Conservation (phyloP, 2,888 invertebrate species). For the Acanthoscelides obtectus region DNA sequence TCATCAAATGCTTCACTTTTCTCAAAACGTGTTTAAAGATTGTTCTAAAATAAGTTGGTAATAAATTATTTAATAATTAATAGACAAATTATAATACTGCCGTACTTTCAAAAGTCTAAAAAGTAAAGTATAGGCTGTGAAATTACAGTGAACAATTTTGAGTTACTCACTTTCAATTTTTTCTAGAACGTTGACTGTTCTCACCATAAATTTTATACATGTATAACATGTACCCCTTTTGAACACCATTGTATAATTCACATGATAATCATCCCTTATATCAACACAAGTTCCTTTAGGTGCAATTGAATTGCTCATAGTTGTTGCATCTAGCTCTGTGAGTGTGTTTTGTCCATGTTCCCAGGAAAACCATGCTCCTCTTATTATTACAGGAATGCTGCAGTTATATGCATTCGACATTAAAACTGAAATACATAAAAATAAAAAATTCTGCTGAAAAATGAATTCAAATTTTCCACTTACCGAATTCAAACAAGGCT, state of each 20-base stretch:
- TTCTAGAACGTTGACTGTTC: conserved; percentile 84
- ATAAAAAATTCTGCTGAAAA: not conserved
- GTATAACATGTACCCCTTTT: conserved; percentile 68
- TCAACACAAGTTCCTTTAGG: conserved; percentile 66
- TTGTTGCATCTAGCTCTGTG: conserved; percentile 75
- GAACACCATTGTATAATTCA: conserved; percentile 84
- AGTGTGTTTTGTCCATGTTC: conserved; percentile 79
- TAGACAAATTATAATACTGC: not conserved
- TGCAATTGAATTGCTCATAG: conserved; percentile 57
- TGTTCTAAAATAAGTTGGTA: too few relatives aligned
- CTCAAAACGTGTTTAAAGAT: too few relatives aligned
- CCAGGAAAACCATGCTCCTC: conserved; percentile 90
- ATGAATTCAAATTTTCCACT: not conserved
- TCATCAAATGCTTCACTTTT: too few relatives aligned
- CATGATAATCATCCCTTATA: conserved; percentile 67
- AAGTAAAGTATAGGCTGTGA: too few relatives aligned
- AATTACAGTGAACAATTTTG: too few relatives aligned
- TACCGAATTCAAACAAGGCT: not conserved
- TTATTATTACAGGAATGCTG: conserved; percentile 70
- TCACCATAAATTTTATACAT: conserved; percentile 78
- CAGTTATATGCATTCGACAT: conserved; percentile 45
- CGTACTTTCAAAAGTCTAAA: not conserved
- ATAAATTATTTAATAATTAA: too few relatives aligned
- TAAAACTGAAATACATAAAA: not conserved
- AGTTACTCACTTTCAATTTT: conserved; percentile 74